Conservation (phyloP, 2,113 vertebrate species). For the Archilochus colubris region DNA sequence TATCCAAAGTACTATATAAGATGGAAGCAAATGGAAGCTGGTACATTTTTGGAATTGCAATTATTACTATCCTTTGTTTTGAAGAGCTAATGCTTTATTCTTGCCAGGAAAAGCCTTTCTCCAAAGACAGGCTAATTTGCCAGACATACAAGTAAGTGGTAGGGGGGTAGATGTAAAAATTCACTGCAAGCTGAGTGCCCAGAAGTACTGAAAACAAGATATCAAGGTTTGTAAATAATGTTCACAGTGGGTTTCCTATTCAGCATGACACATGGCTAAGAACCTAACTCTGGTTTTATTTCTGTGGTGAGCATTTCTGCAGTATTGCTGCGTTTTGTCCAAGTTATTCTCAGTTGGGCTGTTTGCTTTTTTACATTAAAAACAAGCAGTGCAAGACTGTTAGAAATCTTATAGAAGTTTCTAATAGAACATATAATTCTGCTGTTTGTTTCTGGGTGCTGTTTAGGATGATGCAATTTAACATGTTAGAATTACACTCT, state of each 20-base stretch:
- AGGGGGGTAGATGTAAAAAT: not conserved
- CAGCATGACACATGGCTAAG: fast-evolving
- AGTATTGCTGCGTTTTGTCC: not conserved
- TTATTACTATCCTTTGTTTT: not conserved
- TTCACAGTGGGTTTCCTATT: not conserved
- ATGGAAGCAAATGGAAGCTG: not conserved
- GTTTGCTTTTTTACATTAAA: not conserved
- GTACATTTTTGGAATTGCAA: not conserved
- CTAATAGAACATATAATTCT: not conserved
- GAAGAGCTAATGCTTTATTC: not conserved
- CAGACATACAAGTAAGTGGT: not conserved
- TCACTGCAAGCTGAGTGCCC: not conserved
- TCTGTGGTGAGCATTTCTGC: not conserved
- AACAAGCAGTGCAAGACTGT: not conserved
- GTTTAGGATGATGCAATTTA: not conserved
- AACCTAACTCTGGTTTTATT: not conserved
- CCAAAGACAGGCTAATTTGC: not conserved
- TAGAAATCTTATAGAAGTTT: not conserved
- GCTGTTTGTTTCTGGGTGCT: not conserved
- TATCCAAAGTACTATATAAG: not conserved
- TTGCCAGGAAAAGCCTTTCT: not conserved
- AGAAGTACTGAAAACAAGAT: not conserved
- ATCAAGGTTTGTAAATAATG: not conserved
- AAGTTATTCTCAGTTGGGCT: not conserved
- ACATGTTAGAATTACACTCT: not conserved